Conservation (phyloP, 53 echinoderm and acorn worm genomes). For the Echinarachnius parma region DNA sequence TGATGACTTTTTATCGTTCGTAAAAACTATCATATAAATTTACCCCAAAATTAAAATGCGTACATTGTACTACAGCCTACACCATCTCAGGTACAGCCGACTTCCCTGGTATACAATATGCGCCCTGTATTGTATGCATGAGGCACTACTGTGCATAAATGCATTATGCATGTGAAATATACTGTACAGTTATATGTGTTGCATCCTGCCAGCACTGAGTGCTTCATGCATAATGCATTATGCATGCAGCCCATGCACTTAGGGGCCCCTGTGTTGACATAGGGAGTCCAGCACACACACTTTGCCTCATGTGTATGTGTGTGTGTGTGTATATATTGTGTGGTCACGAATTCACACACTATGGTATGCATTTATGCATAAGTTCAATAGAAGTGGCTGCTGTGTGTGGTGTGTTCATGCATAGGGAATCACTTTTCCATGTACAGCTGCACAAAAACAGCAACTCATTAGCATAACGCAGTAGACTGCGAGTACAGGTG, state of each 20-base stretch:
- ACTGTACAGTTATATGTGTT: background rate
- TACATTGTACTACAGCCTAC: no score
- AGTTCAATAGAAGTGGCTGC: background rate
- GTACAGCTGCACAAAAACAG: conserved; percentile 5
- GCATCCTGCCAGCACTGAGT: background rate
- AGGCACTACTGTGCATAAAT: conserved; percentile 23
- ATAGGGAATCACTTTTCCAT: background rate
- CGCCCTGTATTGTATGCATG: conserved; percentile 45
- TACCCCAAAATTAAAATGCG: no score
- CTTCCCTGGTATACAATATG: no score
- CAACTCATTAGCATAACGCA: conserved; percentile 34
- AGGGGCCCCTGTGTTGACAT: background rate
- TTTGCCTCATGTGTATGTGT: no score
- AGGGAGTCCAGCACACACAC: conserved; percentile 8
- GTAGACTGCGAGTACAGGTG: conserved; percentile 26
- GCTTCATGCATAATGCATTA: conserved; percentile 30
- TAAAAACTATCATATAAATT: no score
- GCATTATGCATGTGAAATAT: conserved; percentile 8
- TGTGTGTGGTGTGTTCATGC: background rate
- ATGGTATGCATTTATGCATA: conserved; percentile 48
- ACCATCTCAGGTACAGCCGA: no score
- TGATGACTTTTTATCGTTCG: no score
- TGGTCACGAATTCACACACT: background rate
- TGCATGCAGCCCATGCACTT: conserved; percentile 24
- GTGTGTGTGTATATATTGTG: no score